Base-by-base conservation (phyloP, 2,113 vertebrate genomes). In the Danio rerio region DNA sequence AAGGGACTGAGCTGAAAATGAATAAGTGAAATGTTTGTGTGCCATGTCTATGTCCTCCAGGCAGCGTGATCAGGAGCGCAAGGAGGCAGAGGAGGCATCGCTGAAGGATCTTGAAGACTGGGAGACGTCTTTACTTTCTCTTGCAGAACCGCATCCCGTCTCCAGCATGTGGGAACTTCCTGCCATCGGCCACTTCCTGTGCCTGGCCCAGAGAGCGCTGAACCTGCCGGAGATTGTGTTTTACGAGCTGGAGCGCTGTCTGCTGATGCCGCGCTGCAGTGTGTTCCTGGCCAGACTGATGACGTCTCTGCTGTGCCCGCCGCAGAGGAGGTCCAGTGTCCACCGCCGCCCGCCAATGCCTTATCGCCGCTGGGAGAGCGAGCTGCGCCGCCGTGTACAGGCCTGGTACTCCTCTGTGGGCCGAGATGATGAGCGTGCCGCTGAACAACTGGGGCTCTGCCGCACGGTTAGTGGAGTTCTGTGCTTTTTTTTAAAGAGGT, bases 211-310 rank as follows among this genome's bases (percentile, higher is more conserved):
- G 86, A 94, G 95, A 78, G 96, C 96, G 80, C 94, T 99, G 78
- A 97, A 97, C 89, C 95, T 99, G 81, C 98, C 98, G 15, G 98
- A 99, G 93, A 96, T 99, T 81, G 93, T 99, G 47, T 99, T 97
- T 92, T 99, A 96, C 77, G 98, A 99, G 88, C 91, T 99, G 85
- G 98, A 99, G 89, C 96, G 97, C 69, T 98, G 98, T 90, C 94
- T 99, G 89, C 90, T 99, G 62, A 98, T 99, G 96, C 97, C 98
- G 74, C 96, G 98, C 59, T 98, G 96, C 90, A 99, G 96, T 88
- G 82, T 88, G 73, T 97, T 99, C 89, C 90, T 99, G 63, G 95
- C 96, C 82, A 98, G 98, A 93, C 95, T 99, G 91, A 98, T 99
- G 96, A 98, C 97, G 89, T 97, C 98, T 86, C 90, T 99, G 12